Base-by-base conservation (phyloP, 2,797 vertebrate genomes). In the Chelon labrosus region DNA sequence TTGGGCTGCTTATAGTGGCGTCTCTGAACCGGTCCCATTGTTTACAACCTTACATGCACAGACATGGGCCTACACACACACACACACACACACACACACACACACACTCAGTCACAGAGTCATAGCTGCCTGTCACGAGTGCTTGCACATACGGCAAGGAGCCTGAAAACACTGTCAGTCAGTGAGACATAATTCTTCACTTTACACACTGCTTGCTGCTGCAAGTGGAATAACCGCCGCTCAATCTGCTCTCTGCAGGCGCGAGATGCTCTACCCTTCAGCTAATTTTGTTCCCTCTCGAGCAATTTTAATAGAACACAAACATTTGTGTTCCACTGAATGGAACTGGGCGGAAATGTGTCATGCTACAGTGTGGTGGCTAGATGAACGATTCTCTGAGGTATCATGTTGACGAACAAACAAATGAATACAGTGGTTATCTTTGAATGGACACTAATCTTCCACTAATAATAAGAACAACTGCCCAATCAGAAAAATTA, bases 21-120 rank as follows among this genome's bases (percentile, higher is more conserved):
- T 92, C 90, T 75, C 88, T 93, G 92, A 94, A 94, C 82, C 56
- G 73, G 72, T 72, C 80, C 82, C 82, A 92, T 94, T 95, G 93
- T 95, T 91, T 76, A 78, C 50, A 49, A 52, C 54, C 70, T 69
- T 57, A 22, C 82, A 70, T 81, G 73, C 56, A 49, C 85, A 87
- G 83, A 86, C 84, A 76, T 41, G 55, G 56, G 65, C 78, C 72
- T 49, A 70, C 78, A 70, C 84, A 83, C 76, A 82, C 52, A 77
- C 78, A 70, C 84, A 83, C 76, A 82, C 52, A 77, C 55, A 54
- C 65, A 76, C 65, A 70, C 69, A 81, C 66, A 72, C 54, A 65
- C 50, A 44, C 71, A 61, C 9, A 56, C 70, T 64, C 52, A 63
- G 52, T 67, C 61, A 72, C 4, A 31, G 31, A 31, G 47, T 65